Conservation (phyloP, 2,113 vertebrate species). For the Abramis brama region DNA sequence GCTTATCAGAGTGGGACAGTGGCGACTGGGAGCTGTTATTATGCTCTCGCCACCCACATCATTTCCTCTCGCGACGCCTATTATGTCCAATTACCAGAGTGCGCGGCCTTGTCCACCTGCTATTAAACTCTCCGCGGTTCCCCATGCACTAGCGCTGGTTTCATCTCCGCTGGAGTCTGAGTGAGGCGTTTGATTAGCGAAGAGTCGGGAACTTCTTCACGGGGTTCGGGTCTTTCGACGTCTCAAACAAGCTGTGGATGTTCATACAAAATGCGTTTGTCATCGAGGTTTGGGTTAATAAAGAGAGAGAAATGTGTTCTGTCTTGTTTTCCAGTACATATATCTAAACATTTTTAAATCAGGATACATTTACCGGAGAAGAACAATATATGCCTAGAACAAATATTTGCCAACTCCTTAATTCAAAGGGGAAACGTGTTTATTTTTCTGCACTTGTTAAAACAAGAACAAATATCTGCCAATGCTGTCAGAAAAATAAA, state of each 20-base stretch:
- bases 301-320: too few species aligned
- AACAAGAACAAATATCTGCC: too few species aligned
- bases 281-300: neutral
- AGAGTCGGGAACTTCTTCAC: neutral
- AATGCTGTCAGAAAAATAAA: too few species aligned
- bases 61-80: slow-evolving; percentile 54
- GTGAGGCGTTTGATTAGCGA: neutral
- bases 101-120: slow-evolving; percentile 37
- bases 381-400: too few species aligned
- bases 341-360: too few species aligned
- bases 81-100: slow-evolving; percentile 58
- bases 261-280: neutral
- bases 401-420: too few species aligned
- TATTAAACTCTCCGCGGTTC: neutral
- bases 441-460: too few species aligned
- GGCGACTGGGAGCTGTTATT: slow-evolving; percentile 33
- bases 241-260: neutral
- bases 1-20: slow-evolving; percentile 55
- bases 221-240: neutral
- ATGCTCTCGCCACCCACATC: slow-evolving; percentile 47
- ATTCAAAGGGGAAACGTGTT: too few species aligned
- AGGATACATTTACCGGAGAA: too few species aligned
- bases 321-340: too few species aligned
- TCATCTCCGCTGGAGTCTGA: neutral
- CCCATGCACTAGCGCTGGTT: neutral